phyloP scores from a whole-genome alignment of 2,113 vertebrate genomes.

The Blennius ocellaris region DNA sequence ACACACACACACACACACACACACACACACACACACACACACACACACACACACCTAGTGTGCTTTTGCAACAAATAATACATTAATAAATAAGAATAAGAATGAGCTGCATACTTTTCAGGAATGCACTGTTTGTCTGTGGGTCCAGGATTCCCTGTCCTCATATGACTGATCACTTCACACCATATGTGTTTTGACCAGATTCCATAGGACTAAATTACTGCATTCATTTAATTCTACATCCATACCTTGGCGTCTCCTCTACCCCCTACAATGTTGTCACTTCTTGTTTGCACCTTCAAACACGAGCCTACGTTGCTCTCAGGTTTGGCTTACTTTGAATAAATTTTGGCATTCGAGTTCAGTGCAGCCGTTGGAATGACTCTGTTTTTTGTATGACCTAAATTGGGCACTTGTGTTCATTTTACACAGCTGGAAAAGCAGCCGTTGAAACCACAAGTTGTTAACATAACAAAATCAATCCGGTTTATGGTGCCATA shows the following conservation, averaged over 20 bases:
- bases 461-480: slow-evolving; percentile 67
- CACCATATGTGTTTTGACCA: neutral
- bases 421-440: slow-evolving; percentile 62
- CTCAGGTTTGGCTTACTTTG: slow-evolving; percentile 40
- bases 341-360: slow-evolving; percentile 32
- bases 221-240: neutral
- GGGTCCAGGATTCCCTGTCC: neutral
- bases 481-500: slow-evolving; percentile 51
- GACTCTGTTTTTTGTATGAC: slow-evolving; percentile 38
- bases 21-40: too few species aligned
- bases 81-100: too few species aligned
- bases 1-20: too few species aligned
- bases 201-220: neutral
- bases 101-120: neutral
- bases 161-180: slow-evolving; percentile 18
- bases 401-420: slow-evolving; percentile 72
- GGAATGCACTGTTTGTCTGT: neutral
- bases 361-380: slow-evolving; percentile 51
- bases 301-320: slow-evolving; percentile 47
- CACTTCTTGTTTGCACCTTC: slow-evolving; percentile 54
- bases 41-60: neutral
- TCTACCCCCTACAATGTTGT: slow-evolving; percentile 16
- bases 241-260: neutral
- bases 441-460: slow-evolving; percentile 70
- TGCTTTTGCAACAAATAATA: slow-evolving; percentile 21